phyloP scores from a whole-genome alignment of 2,113 vertebrate genomes.

The Pluvianellus socialis region DNA sequence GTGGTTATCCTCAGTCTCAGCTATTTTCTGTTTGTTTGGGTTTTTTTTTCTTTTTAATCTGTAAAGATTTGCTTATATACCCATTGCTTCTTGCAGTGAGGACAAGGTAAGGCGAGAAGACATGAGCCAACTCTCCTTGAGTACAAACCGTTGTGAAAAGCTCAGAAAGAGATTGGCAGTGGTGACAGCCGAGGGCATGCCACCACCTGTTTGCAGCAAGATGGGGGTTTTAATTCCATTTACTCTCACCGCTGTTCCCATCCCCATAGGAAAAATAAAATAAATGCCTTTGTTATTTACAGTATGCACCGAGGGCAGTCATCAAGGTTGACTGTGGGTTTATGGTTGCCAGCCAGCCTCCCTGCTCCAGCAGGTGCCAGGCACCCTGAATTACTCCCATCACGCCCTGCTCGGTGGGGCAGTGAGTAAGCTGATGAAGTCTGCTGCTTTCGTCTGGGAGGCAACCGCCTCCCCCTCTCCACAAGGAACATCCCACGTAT shows the following conservation, averaged over 20 bases:
- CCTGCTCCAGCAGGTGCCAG: conserved; percentile 82
- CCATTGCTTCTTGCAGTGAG: not conserved
- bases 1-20: not conserved
- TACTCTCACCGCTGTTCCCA: conserved; percentile 31
- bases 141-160: not conserved
- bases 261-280: conserved; percentile 13
- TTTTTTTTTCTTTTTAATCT: not conserved
- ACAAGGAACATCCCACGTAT: conserved; percentile 73
- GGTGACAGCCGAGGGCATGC: not conserved
- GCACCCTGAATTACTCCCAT: conserved; percentile 74
- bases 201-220: conserved; percentile 18
- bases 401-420: conserved; percentile 68
- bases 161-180: not conserved
- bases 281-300: conserved; percentile 68
- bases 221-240: conserved; percentile 43
- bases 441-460: conserved; percentile 67
- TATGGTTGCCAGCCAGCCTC: conserved; percentile 71
- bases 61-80: not conserved
- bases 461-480: conserved; percentile 55
- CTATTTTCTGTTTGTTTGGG: not conserved
- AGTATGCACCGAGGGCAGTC: conserved; percentile 67
- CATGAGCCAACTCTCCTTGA: not conserved
- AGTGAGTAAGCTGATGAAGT: conserved; percentile 71
- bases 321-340: conserved; percentile 66
- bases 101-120: not conserved